phyloP scores from a whole-genome alignment of 2,797 vertebrate species.

The Channa striata region DNA sequence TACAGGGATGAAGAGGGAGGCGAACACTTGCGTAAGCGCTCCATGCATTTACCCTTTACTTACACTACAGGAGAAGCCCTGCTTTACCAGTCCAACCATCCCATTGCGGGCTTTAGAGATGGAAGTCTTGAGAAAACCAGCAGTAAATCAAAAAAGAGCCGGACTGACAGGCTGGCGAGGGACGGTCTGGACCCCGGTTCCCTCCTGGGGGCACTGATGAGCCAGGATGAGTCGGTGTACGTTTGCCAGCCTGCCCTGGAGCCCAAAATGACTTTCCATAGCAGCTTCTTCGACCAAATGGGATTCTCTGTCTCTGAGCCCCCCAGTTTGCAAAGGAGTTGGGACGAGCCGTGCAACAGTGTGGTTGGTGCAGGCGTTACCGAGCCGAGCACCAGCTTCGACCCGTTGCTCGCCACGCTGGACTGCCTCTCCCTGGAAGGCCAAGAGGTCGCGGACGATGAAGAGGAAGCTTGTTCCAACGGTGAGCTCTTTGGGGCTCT shows the following conservation, averaged over 20 bases:
- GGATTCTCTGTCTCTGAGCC: conserved; percentile 58
- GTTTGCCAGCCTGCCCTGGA: conserved; percentile 74
- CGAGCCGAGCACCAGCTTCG: conserved; percentile 67
- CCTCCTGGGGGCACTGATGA: conserved; percentile 84
- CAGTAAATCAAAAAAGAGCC: conserved; percentile 78
- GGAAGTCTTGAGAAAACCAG: conserved; percentile 71
- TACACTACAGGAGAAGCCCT: conserved; percentile 88
- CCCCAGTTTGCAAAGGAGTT: conserved; percentile 43
- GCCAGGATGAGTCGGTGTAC: conserved; percentile 86
- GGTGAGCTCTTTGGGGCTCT: conserved; percentile 82
- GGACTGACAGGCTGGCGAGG: conserved; percentile 66
- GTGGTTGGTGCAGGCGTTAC: conserved; percentile 11
- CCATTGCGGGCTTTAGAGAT: conserved; percentile 74
- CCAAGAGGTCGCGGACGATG: conserved; percentile 54
- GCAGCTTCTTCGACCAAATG: conserved; percentile 69
- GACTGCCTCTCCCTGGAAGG: conserved; percentile 82
- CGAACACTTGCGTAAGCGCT: conserved; percentile 85
- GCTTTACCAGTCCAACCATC: conserved; percentile 85
- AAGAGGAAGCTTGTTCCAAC: conserved; percentile 81
- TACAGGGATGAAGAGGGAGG: conserved; percentile 88
- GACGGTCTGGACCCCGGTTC: conserved; percentile 77
- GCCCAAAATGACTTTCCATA: conserved; percentile 76
- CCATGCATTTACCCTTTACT: conserved; percentile 87
- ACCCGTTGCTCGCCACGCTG: conserved; percentile 83
- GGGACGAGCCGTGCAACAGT: conserved; percentile 13